Percentiles rank a stretch among this genome's conserved stretches.
phyloP scores from a whole-genome alignment of 2,888 invertebrate genomes.

The Omphaloscelis lunosa region DNA sequence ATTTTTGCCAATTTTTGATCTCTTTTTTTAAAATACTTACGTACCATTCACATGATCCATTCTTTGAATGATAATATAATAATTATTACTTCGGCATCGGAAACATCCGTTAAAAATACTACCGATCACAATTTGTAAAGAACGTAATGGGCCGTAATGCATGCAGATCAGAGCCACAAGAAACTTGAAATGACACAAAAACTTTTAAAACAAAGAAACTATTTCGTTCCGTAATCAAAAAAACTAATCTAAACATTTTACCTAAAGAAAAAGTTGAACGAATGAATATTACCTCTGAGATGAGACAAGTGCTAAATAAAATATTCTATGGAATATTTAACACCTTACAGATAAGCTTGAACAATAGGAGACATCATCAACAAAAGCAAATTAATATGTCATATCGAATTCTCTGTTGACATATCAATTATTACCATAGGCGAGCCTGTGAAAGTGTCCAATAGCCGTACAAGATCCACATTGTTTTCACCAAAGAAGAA shows the following conservation, averaged over 20 bases:
- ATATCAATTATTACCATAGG: conserved; percentile 67
- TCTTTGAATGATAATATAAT: not conserved
- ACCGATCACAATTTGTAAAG: conserved; percentile 12
- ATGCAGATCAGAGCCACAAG: conserved; percentile 51
- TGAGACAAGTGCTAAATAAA: conserved; percentile 24
- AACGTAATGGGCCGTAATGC: conserved; percentile 8
- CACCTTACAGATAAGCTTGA: conserved; percentile 21
- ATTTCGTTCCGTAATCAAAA: conserved; percentile 45
- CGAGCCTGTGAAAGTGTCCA: conserved; percentile 82
- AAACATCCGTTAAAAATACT: not conserved
- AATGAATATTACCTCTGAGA: not conserved
- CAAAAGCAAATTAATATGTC: conserved; percentile 55
- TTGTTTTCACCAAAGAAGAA: conserved; percentile 89
- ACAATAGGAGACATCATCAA: conserved; percentile 35
- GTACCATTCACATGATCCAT: not conserved
- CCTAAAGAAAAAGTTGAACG: conserved; percentile 41
- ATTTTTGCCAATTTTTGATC: not conserved
- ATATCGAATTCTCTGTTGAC: conserved; percentile 55
- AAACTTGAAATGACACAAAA: conserved; percentile 39
- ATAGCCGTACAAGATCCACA: conserved; percentile 80
- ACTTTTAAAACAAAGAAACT: conserved; percentile 50
- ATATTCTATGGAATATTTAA: conserved; percentile 9
- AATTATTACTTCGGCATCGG: not conserved
- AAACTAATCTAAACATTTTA: conserved; percentile 31
- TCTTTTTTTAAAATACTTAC: not conserved